Conservation (phyloP, 2,888 invertebrate species). For the Gymnosoma rotundatum region DNA sequence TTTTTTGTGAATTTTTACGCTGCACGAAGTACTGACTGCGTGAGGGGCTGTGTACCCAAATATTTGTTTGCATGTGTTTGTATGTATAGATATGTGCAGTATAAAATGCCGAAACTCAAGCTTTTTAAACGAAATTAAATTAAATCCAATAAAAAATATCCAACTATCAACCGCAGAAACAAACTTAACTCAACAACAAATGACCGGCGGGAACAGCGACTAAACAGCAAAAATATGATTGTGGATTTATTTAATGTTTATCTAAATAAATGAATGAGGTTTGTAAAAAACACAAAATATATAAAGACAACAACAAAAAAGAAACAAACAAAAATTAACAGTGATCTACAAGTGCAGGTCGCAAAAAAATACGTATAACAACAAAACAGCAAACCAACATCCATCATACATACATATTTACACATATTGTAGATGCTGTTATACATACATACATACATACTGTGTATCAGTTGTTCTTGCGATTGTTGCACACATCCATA, state of each 20-base stretch:
- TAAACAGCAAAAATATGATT: conserved; percentile 51
- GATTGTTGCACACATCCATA: too few species aligned
- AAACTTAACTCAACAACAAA: conserved; percentile 45
- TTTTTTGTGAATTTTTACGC: conserved; percentile 6
- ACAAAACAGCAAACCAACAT: conserved; percentile 31
- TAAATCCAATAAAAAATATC: conserved; percentile 79
- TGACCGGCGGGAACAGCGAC: conserved; percentile 42
- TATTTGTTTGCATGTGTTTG: not conserved
- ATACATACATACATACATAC: not conserved
- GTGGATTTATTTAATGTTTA: conserved; percentile 41
- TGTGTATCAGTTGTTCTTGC: not conserved
- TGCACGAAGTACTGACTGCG: not conserved
- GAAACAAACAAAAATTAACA: conserved; percentile 54
- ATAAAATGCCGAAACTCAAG: conserved; percentile 62
- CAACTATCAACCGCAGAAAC: conserved; percentile 50
- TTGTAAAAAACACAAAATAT: conserved; percentile 5
- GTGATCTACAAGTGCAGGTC: conserved; percentile 68
- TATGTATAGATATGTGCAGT: conserved; percentile 39
- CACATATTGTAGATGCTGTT: not conserved
- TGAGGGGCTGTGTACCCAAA: not conserved
- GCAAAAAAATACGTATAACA: conserved; percentile 41
- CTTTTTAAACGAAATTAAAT: conserved; percentile 78
- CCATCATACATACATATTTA: conserved; percentile 8
- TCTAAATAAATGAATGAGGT: conserved; percentile 34
- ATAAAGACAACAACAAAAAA: not conserved